Conservation (phyloP, 64 coral and sea anemone species). For the Actinia equina region DNA sequence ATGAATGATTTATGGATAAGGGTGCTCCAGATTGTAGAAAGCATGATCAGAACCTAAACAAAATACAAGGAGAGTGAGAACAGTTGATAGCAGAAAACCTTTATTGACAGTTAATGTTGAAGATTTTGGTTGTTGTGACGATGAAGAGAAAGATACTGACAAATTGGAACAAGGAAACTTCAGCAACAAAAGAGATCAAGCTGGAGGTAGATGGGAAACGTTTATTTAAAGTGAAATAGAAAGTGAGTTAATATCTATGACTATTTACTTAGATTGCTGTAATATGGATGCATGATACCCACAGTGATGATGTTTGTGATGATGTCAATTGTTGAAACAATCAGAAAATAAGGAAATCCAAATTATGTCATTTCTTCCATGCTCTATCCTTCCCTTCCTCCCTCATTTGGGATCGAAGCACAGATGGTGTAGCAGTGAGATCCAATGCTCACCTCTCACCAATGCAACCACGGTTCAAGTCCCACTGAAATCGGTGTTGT, state of each 20-base stretch:
- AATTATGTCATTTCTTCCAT: too few species aligned
- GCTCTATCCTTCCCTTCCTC: too few species aligned
- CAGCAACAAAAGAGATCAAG: neutral
- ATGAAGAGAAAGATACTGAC: neutral
- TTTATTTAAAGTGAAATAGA: neutral
- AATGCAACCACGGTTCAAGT: too few species aligned
- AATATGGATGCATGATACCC: too few species aligned
- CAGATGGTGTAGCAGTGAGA: too few species aligned
- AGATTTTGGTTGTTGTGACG: neutral
- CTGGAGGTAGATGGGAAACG: constrained; percentile 54
- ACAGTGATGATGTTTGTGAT: too few species aligned
- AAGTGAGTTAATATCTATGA: neutral
- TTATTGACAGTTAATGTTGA: neutral
- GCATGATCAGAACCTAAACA: constrained; percentile 79
- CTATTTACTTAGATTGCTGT: too few species aligned
- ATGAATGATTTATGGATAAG: constrained; percentile 70
- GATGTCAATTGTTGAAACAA: too few species aligned
- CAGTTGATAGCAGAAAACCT: neutral
- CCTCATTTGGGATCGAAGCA: too few species aligned
- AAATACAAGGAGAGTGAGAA: constrained; percentile 63
- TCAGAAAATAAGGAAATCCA: too few species aligned
- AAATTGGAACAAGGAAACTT: neutral
- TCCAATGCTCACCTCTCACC: too few species aligned
- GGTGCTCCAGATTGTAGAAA: constrained; percentile 74
- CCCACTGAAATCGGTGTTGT: too few species aligned